These are phyloP conservation scores for Zaprionus ornatus DNA, from an alignment of 1,140 invertebrate genomes.

Conservation along the genomic window DNA sequence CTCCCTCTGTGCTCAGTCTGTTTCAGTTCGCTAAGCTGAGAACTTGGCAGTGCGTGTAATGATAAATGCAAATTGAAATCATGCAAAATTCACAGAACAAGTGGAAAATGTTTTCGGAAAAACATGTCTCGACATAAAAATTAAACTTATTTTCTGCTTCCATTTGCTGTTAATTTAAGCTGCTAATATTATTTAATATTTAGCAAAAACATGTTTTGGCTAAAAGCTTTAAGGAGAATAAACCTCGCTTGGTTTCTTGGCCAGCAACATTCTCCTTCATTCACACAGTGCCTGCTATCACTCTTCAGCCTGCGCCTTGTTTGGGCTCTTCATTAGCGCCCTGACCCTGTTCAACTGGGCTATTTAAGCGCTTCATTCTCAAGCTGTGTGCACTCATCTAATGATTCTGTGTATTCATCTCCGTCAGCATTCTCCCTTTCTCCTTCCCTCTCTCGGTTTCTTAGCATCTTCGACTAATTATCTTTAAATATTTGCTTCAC, in stretches of 20 bases:
- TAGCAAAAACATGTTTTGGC: background rate
- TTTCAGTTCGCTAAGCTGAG: background rate
- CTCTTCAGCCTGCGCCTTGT: background rate
- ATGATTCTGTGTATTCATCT: conserved; percentile 30
- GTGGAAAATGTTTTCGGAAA: background rate
- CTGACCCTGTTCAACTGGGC: background rate
- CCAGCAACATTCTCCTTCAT: background rate
- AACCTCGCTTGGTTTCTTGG: background rate
- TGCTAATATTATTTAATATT: background rate
- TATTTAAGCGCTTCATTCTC: background rate
- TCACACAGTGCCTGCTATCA: background rate
- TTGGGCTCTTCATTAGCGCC: background rate
- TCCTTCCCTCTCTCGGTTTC: background rate
- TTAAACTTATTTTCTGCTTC: background rate
- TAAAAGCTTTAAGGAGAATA: background rate
- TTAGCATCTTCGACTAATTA: conserved; percentile 54
- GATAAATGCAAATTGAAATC: conserved; percentile 5
- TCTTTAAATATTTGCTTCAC: conserved; percentile 68
- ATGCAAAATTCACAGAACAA: conserved; percentile 5
- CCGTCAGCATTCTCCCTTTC: background rate
- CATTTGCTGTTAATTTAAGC: background rate
- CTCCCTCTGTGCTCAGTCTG: too few species aligned
- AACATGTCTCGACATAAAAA: background rate
- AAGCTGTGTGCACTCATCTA: conserved; percentile 5
- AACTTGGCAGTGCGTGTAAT: background rate